These are phyloP conservation scores for Saccostrea glomerata DNA, from an alignment of 1,140 invertebrate genomes.

Conservation along the genomic window DNA sequence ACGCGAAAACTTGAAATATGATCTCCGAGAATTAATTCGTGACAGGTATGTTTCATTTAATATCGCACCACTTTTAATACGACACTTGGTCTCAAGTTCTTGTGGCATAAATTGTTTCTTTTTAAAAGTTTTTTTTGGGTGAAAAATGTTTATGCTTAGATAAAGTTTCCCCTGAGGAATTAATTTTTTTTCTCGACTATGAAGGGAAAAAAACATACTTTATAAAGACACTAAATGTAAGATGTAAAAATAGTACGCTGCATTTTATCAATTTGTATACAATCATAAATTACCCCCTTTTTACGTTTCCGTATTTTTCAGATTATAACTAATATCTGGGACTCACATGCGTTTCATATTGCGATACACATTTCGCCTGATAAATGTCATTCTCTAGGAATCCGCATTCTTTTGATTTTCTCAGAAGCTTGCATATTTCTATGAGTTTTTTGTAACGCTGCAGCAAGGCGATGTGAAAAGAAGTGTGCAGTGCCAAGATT, in stretches of 20 bases:
- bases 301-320: not conserved
- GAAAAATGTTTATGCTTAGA: not conserved
- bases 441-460: conserved; percentile 10
- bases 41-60: conserved; percentile 36
- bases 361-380: conserved; percentile 21
- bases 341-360: conserved; percentile 10
- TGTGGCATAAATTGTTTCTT: conserved; percentile 32
- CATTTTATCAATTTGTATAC: not conserved
- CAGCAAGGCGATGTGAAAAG: not conserved
- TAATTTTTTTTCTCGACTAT: not conserved
- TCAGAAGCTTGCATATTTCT: not conserved
- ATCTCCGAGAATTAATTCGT: not conserved
- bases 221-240: not conserved
- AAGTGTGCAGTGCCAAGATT: conserved; percentile 1
- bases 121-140: not conserved
- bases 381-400: conserved; percentile 29
- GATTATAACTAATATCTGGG: not conserved
- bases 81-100: conserved; percentile 7
- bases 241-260: not conserved
- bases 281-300: not conserved
- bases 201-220: not conserved
- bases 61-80: not conserved
- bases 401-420: conserved; percentile 20
- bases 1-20: conserved; percentile 24
- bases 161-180: not conserved